Conservation (phyloP, 2,113 vertebrate species). For the Empidonax alnorum region DNA sequence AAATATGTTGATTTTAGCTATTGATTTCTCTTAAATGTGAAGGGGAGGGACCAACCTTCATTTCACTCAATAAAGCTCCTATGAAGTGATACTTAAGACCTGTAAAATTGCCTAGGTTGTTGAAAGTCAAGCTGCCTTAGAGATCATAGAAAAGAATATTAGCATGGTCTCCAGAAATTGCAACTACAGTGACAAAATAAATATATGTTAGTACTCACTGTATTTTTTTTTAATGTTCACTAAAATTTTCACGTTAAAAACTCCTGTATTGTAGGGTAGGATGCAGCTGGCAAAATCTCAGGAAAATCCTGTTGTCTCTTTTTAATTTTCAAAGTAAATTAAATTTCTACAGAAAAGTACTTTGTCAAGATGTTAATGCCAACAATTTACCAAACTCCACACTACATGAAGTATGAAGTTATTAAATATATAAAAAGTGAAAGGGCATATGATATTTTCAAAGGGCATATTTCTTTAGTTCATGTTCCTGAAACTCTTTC, state of each 20-base stretch:
- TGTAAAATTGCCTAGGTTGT: not conserved
- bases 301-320: not conserved
- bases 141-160: not conserved
- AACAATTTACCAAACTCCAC: not conserved
- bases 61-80: not conserved
- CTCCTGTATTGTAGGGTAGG: not conserved
- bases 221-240: not conserved
- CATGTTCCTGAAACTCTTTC: not conserved
- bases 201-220: not conserved
- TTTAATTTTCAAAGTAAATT: not conserved
- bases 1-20: not conserved
- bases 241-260: not conserved
- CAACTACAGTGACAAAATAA: not conserved
- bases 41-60: not conserved
- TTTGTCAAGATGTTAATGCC: not conserved
- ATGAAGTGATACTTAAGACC: not conserved
- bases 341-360: not conserved
- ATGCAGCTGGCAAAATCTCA: not conserved
- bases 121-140: not conserved
- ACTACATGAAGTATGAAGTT: not conserved
- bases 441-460: not conserved
- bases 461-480: not conserved
- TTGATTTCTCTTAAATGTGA: not conserved
- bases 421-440: not conserved
- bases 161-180: not conserved